These are phyloP conservation scores for Lepidocolaptes lacrymiger DNA, from an alignment of 2,797 vertebrate species.

Conservation along the genomic window DNA sequence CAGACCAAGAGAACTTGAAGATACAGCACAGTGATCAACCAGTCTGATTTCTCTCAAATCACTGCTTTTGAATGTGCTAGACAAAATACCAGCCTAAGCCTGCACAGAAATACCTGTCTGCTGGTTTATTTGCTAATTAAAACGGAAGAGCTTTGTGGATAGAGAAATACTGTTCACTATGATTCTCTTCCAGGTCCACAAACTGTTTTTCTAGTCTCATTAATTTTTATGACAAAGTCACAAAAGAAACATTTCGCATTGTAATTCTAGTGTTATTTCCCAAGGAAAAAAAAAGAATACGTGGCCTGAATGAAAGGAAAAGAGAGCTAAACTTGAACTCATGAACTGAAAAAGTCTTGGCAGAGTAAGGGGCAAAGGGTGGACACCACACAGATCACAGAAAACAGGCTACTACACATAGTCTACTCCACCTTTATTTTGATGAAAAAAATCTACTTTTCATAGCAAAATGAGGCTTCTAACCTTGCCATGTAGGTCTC, in stretches of 20 bases:
- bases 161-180: background rate
- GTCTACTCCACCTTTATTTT: background rate
- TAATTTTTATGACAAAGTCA: conserved; percentile 36
- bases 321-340: background rate
- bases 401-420: background rate
- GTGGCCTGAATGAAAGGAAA: background rate
- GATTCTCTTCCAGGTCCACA: background rate
- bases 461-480: background rate
- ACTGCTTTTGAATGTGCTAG: background rate
- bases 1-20: conserved; percentile 6
- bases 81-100: conserved; percentile 8
- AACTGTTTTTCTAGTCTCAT: conserved; percentile 9
- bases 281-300: background rate
- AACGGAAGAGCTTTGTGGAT: background rate
- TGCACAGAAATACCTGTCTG: background rate
- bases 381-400: background rate
- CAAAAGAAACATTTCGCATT: background rate
- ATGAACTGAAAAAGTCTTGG: background rate
- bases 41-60: background rate
- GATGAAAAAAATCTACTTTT: background rate
- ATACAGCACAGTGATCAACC: background rate
- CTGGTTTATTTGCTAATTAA: conserved; percentile 43
- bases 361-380: background rate
- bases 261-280: background rate
- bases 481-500: background rate